Percentiles rank a stretch among this genome's conserved stretches.
Evolutionary conservation across 2,888 invertebrate genomes (phyloP).

Genomic region (Noctua pronuba): DNA sequence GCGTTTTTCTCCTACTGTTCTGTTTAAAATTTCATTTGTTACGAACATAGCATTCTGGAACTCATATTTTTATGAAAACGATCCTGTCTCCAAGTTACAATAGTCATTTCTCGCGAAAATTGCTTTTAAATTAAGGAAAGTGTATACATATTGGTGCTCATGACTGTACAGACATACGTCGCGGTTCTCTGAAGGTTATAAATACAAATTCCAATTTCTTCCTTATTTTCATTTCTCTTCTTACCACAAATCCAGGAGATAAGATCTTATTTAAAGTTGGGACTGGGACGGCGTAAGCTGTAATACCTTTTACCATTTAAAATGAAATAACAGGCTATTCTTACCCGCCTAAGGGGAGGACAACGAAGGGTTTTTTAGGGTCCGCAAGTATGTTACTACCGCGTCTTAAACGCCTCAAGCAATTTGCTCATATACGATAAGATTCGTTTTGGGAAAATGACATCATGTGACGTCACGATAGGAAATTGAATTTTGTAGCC

Average conservation of each 20-base stretch:
- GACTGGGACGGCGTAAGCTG: conserved; percentile 4
- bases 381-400: conserved; percentile 44
- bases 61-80: no score
- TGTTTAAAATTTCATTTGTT: no score
- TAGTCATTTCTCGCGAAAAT: no score
- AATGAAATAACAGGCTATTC: conserved; percentile 44
- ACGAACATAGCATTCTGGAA: no score
- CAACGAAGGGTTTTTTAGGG: conserved; percentile 33
- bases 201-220: background rate
- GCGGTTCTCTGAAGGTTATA: background rate
- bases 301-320: conserved; percentile 31
- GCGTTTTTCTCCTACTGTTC: no score
- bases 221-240: conserved; percentile 3
- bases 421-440: conserved; percentile 38
- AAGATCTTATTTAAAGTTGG: conserved; percentile 35
- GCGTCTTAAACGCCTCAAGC: conserved; percentile 53
- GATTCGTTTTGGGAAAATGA: conserved; percentile 38
- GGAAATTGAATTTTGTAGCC: conserved; percentile 50
- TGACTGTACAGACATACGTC: background rate
- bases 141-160: no score
- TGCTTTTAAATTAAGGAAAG: no score
- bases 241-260: conserved; percentile 14
- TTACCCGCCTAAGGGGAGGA: conserved; percentile 22
- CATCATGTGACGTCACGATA: conserved; percentile 28
- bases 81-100: no score